phyloP scores from a whole-genome alignment of 2,888 invertebrate genomes.

The Coenonympha arcania region DNA sequence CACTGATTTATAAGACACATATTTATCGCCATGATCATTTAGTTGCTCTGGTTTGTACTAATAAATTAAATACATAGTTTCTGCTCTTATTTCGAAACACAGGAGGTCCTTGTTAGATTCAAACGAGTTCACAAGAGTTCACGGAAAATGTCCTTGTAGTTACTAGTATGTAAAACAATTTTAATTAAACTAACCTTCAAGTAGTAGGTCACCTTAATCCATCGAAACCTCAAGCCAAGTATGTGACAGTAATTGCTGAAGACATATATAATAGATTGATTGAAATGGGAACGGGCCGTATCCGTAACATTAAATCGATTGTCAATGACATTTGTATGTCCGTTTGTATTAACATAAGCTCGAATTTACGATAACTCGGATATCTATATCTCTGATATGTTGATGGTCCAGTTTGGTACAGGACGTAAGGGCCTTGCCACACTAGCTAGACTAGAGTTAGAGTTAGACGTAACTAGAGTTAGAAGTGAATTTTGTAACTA shows the following conservation, averaged over 20 bases:
- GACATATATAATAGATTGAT: neutral
- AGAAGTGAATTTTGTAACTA: too few relatives aligned
- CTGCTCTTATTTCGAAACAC: neutral
- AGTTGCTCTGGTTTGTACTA: neutral
- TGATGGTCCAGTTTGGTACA: too few relatives aligned
- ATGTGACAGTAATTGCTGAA: constrained; percentile 5
- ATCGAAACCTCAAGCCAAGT: neutral
- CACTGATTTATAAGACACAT: too few relatives aligned
- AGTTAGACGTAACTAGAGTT: too few relatives aligned
- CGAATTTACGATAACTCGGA: neutral
- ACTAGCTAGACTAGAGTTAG: too few relatives aligned
- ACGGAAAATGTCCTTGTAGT: constrained; percentile 4
- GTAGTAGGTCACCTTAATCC: neutral
- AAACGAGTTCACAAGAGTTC: neutral
- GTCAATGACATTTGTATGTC: neutral
- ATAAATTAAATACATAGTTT: neutral
- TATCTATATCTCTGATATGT: neutral
- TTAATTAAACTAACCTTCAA: constrained; percentile 2
- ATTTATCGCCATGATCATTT: too few relatives aligned
- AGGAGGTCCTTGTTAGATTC: neutral
- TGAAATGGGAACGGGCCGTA: neutral
- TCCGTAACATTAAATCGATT: neutral
- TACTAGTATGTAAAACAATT: neutral
- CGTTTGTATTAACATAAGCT: neutral
- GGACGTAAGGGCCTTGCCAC: too few relatives aligned